Conservation (phyloP, 1,140 invertebrate genomes). For the Sitophilus oryzae region DNA sequence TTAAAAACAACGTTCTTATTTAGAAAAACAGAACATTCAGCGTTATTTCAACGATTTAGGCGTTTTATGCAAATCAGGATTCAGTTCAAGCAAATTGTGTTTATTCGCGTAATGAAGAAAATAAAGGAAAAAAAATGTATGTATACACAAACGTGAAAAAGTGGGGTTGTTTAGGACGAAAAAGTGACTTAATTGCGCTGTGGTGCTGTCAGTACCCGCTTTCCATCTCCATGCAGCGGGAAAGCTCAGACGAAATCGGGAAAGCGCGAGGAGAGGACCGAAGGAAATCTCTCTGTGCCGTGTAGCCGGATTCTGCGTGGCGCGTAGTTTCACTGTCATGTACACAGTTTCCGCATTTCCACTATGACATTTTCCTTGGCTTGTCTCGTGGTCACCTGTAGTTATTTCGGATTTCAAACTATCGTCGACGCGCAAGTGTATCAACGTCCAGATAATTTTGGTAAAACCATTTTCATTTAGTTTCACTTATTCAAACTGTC, state of each 20-base stretch:
- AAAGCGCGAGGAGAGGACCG: neutral
- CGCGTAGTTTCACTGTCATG: neutral
- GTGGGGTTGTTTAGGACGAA: too few species aligned
- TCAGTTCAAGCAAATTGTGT: too few species aligned
- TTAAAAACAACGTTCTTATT: too few species aligned
- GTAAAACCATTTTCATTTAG: neutral
- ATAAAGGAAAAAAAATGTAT: neutral
- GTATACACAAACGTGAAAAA: neutral
- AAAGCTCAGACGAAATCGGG: neutral
- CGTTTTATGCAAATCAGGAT: too few species aligned
- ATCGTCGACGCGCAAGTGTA: neutral
- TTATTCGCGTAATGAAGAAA: too few species aligned
- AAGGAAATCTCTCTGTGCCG: neutral
- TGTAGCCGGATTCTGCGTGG: neutral
- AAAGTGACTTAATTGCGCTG: constrained; percentile 1
- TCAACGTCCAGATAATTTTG: neutral
- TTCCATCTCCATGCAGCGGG: neutral
- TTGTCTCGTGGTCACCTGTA: neutral
- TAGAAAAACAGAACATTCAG: too few species aligned
- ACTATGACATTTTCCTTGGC: constrained; percentile 3
- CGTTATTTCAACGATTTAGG: too few species aligned
- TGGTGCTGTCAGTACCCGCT: neutral
- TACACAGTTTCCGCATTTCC: neutral
- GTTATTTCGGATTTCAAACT: neutral
- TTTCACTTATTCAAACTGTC: too few species aligned